A percentile compares a stretch with the other conserved stretches of the same genome.
Evolutionary conservation across 1,140 invertebrate species (phyloP).

Genomic region (Brachionus manjavacas): DNA sequence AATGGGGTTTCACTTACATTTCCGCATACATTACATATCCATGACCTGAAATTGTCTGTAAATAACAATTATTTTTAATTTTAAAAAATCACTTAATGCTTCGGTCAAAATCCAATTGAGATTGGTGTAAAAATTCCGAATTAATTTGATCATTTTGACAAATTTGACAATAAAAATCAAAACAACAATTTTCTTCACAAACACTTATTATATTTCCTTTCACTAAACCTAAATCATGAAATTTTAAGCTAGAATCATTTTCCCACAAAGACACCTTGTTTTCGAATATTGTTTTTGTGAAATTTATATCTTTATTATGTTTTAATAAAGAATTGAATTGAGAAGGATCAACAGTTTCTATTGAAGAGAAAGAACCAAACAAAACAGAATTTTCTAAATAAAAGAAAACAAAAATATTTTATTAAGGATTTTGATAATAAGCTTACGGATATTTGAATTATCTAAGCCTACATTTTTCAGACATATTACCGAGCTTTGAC

Average conservation of each 20-base stretch:
- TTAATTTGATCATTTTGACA: neutral
- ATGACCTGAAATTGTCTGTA: neutral
- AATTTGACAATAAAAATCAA: slow-evolving; percentile 20
- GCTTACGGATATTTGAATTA: neutral
- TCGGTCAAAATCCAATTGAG: neutral
- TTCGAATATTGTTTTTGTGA: neutral
- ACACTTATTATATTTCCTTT: neutral
- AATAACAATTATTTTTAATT: neutral
- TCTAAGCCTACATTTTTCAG: slow-evolving; percentile 3
- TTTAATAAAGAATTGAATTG: neutral
- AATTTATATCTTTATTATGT: no score
- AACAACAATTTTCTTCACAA: slow-evolving; percentile 19
- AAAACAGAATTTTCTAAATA: neutral
- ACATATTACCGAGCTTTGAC: neutral
- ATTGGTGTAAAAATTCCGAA: neutral
- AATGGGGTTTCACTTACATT: neutral
- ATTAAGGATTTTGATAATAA: neutral
- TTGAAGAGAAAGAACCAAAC: neutral
- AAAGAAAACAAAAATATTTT: neutral
- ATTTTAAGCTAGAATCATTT: neutral
- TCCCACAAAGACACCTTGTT: neutral
- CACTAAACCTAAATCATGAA: neutral
- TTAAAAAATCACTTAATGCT: neutral
- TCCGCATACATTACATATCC: neutral
- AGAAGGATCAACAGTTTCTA: neutral